Conservation (phyloP, 2,113 vertebrate genomes). For the Heterocephalus glaber region DNA sequence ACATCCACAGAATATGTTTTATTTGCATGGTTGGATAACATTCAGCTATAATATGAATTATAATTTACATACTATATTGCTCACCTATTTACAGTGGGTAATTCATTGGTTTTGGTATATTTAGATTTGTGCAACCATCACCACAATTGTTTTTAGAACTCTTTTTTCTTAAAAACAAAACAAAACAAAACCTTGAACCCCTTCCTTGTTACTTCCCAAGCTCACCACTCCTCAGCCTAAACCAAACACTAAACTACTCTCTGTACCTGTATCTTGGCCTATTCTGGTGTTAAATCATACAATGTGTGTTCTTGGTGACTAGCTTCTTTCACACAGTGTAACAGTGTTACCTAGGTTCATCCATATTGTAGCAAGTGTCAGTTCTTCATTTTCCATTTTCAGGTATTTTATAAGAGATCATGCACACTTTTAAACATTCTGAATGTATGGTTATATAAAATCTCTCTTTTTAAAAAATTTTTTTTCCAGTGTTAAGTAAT, state of each 20-base stretch:
- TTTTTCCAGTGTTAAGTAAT: constrained; percentile 4
- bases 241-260: neutral
- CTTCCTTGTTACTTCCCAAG: neutral
- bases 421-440: neutral
- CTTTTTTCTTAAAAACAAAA: neutral
- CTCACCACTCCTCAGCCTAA: neutral
- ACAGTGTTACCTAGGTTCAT: neutral
- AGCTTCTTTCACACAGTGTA: neutral
- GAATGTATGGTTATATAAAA: neutral
- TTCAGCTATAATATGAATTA: neutral
- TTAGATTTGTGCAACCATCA: neutral
- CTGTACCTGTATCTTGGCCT: neutral
- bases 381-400: neutral
- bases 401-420: neutral
- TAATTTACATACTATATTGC: neutral
- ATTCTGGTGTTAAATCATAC: neutral
- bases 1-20: neutral
- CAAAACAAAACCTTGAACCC: neutral
- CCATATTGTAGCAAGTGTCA: neutral
- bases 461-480: neutral
- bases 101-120: neutral
- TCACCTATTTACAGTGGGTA: neutral
- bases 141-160: neutral
- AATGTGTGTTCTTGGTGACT: neutral
- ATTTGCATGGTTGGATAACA: neutral